These are phyloP conservation scores for Protosalanx chinensis DNA, from an alignment of 2,797 vertebrate genomes.

Conservation along the genomic window DNA sequence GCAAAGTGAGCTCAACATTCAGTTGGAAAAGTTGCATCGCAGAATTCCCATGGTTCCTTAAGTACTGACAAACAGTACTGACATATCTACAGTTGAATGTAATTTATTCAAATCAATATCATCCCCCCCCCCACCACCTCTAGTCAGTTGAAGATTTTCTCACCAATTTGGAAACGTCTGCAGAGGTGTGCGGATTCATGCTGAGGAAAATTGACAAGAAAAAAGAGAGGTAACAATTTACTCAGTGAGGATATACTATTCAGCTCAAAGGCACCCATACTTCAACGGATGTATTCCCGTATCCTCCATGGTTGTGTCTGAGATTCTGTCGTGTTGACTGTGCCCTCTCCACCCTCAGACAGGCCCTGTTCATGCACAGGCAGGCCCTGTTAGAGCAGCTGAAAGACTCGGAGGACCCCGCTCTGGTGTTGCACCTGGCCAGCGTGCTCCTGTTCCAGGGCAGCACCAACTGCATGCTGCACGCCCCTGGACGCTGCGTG, in stretches of 20 bases:
- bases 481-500: constrained; percentile 93
- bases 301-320: neutral
- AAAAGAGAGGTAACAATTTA: constrained; percentile 82
- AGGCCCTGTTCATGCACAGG: constrained; percentile 84
- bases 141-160: constrained; percentile 90
- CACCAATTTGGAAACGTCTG: constrained; percentile 78
- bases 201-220: constrained; percentile 95
- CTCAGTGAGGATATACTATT: neutral
- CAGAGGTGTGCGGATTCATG: constrained; percentile 89
- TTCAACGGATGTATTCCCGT: no score
- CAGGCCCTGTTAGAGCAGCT: constrained; percentile 90
- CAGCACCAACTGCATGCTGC: constrained; percentile 87
- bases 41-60: neutral
- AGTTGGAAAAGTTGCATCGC: neutral
- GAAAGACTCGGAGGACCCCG: constrained; percentile 85
- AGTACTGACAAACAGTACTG: neutral
- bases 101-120: neutral
- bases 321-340: neutral
- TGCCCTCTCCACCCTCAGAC: constrained; percentile 47
- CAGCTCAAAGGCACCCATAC: neutral
- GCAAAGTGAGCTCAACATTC: constrained; percentile 77
- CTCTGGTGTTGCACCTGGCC: constrained; percentile 88
- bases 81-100: neutral
- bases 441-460: constrained; percentile 90
- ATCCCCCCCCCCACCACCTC: neutral